These are phyloP conservation scores for Cebidichthys violaceus DNA, from an alignment of 2,113 vertebrate species.

Conservation along the genomic window DNA sequence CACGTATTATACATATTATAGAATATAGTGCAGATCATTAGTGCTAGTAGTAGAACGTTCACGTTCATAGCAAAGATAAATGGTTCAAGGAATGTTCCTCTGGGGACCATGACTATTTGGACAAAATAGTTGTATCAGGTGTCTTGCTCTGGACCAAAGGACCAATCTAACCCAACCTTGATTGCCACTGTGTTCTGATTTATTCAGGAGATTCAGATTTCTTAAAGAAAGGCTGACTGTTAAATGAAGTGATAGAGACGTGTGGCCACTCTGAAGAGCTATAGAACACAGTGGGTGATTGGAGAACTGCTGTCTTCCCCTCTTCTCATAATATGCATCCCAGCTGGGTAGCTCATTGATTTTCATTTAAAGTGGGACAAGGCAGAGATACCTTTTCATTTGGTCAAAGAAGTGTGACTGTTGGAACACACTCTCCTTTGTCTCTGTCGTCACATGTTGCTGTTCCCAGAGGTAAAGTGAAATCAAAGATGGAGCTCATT, in stretches of 20 bases:
- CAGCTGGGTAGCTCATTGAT: constrained; percentile 12
- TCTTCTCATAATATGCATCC: constrained; percentile 3
- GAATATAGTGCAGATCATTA: neutral
- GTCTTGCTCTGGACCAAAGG: neutral
- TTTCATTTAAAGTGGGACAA: neutral
- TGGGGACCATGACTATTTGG: neutral
- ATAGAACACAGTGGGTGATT: neutral
- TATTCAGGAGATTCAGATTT: neutral
- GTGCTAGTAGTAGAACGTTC: neutral
- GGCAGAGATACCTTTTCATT: neutral
- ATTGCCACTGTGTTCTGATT: neutral
- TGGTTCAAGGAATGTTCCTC: neutral
- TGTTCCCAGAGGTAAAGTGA: neutral
- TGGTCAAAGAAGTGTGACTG: constrained; percentile 6
- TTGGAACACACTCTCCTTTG: neutral
- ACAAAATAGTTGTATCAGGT: neutral
- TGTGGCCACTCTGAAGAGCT: neutral
- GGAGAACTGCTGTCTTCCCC: neutral
- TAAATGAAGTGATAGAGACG: neutral
- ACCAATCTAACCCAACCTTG: neutral
- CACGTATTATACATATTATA: neutral
- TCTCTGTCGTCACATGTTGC: neutral
- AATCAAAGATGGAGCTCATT: constrained; percentile 34
- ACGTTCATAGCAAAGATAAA: neutral
- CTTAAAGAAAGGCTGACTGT: neutral